Conservation (phyloP, 2,797 vertebrate genomes). For the Tapirus indicus region DNA sequence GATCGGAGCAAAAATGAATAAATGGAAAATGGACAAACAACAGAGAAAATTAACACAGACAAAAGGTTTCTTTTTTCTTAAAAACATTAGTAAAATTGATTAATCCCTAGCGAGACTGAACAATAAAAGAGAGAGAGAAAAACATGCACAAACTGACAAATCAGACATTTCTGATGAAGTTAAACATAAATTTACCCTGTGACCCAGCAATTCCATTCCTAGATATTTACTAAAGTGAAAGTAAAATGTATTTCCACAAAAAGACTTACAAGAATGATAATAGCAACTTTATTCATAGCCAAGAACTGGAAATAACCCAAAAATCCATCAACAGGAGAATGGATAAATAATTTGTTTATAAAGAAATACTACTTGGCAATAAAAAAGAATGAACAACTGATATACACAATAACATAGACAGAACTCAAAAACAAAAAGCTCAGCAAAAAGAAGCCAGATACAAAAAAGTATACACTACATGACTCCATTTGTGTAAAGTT, state of each 20-base stretch:
- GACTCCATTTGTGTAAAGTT: neutral
- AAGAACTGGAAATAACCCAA: neutral
- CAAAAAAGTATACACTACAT: neutral
- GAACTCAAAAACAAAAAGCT: neutral
- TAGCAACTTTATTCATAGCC: neutral
- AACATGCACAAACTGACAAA: neutral
- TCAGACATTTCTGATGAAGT: neutral
- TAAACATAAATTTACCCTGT: neutral
- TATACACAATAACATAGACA: neutral
- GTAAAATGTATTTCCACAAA: constrained; percentile 13
- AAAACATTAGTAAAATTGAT: neutral
- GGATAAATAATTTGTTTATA: neutral
- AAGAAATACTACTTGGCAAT: neutral
- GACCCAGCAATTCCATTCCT: neutral
- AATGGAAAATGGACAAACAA: neutral
- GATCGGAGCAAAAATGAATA: neutral
- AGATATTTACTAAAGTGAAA: constrained; percentile 31
- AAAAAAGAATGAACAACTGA: neutral
- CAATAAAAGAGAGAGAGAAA: neutral
- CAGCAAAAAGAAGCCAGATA: neutral
- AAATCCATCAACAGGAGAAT: neutral
- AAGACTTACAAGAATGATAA: neutral
- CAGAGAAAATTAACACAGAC: neutral
- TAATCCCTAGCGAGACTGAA: neutral
- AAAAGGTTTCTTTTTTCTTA: neutral